Evolutionary conservation across 2,888 invertebrate species (phyloP).

Genomic region (Matsumyia berberina): DNA sequence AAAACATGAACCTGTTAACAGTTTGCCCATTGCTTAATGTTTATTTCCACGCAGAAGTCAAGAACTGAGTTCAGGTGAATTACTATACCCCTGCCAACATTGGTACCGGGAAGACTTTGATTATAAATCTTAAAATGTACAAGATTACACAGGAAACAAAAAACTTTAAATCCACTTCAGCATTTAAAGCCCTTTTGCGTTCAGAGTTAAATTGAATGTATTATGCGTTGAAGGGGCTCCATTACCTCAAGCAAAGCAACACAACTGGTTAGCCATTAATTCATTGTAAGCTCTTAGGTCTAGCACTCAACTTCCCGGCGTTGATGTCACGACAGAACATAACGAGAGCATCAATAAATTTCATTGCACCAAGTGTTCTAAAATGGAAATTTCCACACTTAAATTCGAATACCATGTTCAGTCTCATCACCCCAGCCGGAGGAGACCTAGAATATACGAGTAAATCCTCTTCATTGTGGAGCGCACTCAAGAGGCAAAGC

Average conservation of each 20-base stretch:
- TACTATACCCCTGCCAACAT: no score
- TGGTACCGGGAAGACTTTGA: no score
- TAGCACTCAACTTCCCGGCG: conserved; percentile 1
- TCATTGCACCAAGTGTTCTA: conserved; percentile 8
- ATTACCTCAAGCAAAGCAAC: neutral
- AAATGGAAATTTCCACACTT: conserved; percentile 27
- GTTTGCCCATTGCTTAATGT: no score
- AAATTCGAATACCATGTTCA: neutral
- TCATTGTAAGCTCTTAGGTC: conserved; percentile 10
- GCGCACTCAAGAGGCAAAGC: conserved; percentile 19
- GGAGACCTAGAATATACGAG: neutral
- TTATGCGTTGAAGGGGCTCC: neutral
- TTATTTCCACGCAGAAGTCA: no score
- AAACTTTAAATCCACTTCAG: no score
- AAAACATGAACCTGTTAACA: no score
- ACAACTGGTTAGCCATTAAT: neutral
- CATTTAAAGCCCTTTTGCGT: no score
- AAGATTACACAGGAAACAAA: no score
- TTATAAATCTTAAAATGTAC: no score
- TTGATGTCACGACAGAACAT: neutral
- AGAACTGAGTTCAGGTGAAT: no score
- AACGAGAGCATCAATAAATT: conserved; percentile 10
- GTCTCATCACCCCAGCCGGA: neutral
- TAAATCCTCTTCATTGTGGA: neutral
- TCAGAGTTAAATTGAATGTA: neutral